Base-by-base conservation (phyloP, 2,113 vertebrate genomes). In the Siphamia tubifer region DNA sequence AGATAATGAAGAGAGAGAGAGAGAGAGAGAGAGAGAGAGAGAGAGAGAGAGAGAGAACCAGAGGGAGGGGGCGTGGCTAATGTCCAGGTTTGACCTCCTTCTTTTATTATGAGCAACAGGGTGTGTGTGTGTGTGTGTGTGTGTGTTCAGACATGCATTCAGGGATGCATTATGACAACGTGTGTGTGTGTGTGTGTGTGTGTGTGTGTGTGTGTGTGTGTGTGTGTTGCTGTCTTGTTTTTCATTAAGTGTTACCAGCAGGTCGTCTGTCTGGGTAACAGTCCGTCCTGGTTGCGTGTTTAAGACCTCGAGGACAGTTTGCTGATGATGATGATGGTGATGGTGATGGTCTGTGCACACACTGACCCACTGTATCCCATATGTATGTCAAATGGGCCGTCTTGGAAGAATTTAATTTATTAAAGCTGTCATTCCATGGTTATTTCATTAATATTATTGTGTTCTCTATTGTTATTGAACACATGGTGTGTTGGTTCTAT, bases 41-140 rank as follows among this genome's bases (percentile, higher is more conserved):
- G n/a, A n/a, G n/a, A n/a, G n/a, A n/a, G 36, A 13, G 31, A 35
- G 67, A 25, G 34, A 42, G 40, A 47, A 32, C 36, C 12, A 20
- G 12, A 25, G 13, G 2, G 17, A 34, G 20, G 44, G 13, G 67
- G 65, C n/a, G 45, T 58, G n/a, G 54, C 42, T 39, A 25, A 2
- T 13, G 17, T 51, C 57, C 60, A 35, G 15, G 20, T 42, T 53
- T 79, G 75, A 79, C 75, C 80, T 61, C 47, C 47, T 75, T 79
- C 74, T 74, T 71, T 75, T 75, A 43, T 75, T 13, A 71, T n/a
- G 19, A 63, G 62, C 74, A 54, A 56, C 30, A 3, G 70, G 61
- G 45, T 4, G 42, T 43, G 63, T 36, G 42, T 51, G 35, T 61
- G 53, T 43, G 30, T 62, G 30, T 40, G 63, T 45, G 31, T 55